Percentiles rank a stretch among this genome's conserved stretches.
phyloP scores from a whole-genome alignment of 2,113 vertebrate species.

The Ceuthmochares aereus region DNA sequence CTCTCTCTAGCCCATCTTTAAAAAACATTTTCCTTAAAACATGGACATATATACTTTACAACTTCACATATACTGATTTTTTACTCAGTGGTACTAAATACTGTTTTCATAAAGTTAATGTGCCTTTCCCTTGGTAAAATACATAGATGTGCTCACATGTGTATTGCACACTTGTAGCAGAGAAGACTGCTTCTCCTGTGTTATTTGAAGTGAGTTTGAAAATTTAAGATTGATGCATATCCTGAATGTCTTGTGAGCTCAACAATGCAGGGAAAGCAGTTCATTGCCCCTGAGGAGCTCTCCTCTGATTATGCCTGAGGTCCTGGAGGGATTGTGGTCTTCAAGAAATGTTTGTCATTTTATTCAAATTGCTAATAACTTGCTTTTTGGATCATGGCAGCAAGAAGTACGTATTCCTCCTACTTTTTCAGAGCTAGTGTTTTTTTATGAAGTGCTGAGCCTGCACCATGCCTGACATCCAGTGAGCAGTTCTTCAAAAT shows the following conservation, averaged over 20 bases:
- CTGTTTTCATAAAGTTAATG: not conserved
- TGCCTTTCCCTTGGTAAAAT: not conserved
- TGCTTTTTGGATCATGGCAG: not conserved
- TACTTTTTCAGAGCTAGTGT: not conserved
- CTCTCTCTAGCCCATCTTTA: not conserved
- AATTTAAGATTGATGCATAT: not conserved
- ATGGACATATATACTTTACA: accelerated
- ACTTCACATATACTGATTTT: not conserved
- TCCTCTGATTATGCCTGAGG: not conserved
- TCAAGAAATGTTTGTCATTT: not conserved
- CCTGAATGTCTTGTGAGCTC: not conserved
- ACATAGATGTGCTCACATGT: accelerated
- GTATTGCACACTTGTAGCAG: not conserved
- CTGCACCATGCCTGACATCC: not conserved
- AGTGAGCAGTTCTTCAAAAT: not conserved
- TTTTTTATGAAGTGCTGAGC: not conserved
- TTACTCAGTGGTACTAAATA: not conserved
- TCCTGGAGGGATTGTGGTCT: not conserved
- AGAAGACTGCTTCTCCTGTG: not conserved
- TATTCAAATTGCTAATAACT: not conserved
- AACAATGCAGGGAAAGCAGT: not conserved
- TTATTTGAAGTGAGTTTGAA: not conserved
- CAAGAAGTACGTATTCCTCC: not conserved
- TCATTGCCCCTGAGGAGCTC: not conserved
- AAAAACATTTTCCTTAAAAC: not conserved